A percentile compares a stretch with the other conserved stretches of the same genome.
phyloP scores from a whole-genome alignment of 2,113 vertebrate species.

The Sylvietta virens region DNA sequence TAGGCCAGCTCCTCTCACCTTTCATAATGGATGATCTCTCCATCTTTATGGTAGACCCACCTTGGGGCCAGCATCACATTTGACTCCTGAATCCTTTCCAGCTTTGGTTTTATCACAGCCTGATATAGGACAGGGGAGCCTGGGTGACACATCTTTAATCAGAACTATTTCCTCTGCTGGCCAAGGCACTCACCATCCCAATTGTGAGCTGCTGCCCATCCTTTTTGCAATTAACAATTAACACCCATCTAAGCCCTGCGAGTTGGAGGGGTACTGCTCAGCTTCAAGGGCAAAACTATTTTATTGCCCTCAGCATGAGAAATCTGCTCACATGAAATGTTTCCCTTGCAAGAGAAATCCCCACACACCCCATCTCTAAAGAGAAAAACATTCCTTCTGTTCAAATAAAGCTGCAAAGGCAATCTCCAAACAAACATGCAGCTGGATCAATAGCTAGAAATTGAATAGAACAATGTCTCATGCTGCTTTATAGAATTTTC shows the following conservation, averaged over 20 bases:
- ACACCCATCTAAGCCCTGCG: not conserved
- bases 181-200: not conserved
- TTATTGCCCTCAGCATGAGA: conserved; percentile 16
- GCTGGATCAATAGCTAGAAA: conserved; percentile 67
- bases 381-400: conserved; percentile 55
- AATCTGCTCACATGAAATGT: not conserved
- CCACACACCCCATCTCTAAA: not conserved
- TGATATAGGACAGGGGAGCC: not conserved
- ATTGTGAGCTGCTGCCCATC: not conserved
- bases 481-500: conserved; percentile 70
- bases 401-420: conserved; percentile 60
- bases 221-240: conserved; percentile 17
- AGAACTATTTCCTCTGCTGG: not conserved
- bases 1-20: not conserved
- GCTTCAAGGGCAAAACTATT: conserved; percentile 23
- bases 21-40: not conserved
- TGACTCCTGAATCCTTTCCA: not conserved
- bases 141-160: not conserved
- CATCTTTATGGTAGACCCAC: not conserved
- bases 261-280: not conserved
- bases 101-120: not conserved
- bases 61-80: not conserved
- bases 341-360: conserved; percentile 23
- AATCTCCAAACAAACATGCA: conserved; percentile 64
- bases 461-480: conserved; percentile 69